phyloP scores from a whole-genome alignment of 1,140 invertebrate genomes.

The Campoletis sonorensis region DNA sequence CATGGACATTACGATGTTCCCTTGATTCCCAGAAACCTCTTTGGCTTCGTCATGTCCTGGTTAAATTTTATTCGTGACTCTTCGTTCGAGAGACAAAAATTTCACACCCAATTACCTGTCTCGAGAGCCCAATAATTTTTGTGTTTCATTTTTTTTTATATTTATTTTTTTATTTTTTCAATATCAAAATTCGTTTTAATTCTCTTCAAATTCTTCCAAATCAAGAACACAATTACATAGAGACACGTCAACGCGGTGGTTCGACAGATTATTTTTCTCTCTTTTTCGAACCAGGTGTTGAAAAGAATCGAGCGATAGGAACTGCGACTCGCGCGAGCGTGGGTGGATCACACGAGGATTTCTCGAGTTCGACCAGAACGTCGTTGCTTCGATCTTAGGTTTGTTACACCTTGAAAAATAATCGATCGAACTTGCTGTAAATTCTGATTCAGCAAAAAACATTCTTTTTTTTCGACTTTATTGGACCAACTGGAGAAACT shows the following conservation, averaged over 20 bases:
- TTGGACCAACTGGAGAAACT: background rate
- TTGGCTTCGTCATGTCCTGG: slow-evolving; percentile 1
- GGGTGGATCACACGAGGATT: slow-evolving; percentile 3
- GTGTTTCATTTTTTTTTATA: background rate
- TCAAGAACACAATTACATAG: background rate
- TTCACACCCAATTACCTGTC: background rate
- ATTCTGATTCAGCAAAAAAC: background rate
- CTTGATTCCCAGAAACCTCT: slow-evolving; percentile 24
- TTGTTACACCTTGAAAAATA: background rate
- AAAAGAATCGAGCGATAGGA: background rate
- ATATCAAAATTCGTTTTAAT: too few relatives aligned
- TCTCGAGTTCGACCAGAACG: background rate
- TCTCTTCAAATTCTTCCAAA: background rate
- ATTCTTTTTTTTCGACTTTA: background rate
- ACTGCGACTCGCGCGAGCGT: background rate
- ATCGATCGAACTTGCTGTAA: background rate
- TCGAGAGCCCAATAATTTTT: background rate
- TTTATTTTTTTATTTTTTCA: background rate
- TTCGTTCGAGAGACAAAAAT: background rate
- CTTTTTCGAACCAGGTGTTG: background rate
- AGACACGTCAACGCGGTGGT: background rate
- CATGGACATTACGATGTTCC: slow-evolving; percentile 40
- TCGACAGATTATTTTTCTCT: background rate
- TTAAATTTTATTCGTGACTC: slow-evolving; percentile 9
- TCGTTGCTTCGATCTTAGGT: background rate